Percentiles rank a stretch among this genome's conserved stretches.
These are phyloP conservation scores for Notothenia coriiceps DNA, from an alignment of 2,113 vertebrate genomes.

Conservation along the genomic window DNA sequence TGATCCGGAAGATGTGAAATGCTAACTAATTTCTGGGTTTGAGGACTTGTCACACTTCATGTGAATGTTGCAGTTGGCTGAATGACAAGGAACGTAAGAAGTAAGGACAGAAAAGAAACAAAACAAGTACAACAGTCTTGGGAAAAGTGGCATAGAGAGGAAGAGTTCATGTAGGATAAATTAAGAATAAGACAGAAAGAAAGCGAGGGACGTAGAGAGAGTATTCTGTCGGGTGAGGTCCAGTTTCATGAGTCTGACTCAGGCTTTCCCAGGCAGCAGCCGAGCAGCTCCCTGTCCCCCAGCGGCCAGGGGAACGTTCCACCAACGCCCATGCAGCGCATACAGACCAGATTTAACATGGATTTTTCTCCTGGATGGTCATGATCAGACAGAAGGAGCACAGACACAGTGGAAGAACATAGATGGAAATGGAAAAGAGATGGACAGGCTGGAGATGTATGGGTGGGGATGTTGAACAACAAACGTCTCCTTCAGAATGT, in stretches of 20 bases:
- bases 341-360: slow-evolving; percentile 28
- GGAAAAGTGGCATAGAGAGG: neutral
- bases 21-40: no score
- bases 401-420: slow-evolving; percentile 4
- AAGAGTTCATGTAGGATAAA: slow-evolving; percentile 10
- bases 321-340: slow-evolving; percentile 48
- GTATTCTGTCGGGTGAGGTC: slow-evolving; percentile 42
- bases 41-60: no score
- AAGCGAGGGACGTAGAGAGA: neutral
- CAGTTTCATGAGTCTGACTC: slow-evolving; percentile 69
- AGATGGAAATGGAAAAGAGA: slow-evolving; percentile 17
- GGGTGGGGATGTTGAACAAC: slow-evolving; percentile 2
- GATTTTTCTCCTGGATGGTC: slow-evolving; percentile 33
- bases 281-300: slow-evolving; percentile 36
- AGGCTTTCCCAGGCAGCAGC: slow-evolving; percentile 66
- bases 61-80: neutral
- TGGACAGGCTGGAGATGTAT: neutral
- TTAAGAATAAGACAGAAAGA: neutral
- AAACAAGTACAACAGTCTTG: neutral
- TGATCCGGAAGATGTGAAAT: no score
- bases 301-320: slow-evolving; percentile 35
- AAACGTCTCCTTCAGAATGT: slow-evolving; percentile 13
- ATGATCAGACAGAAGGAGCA: slow-evolving; percentile 29
- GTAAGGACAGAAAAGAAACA: neutral
- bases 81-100: neutral